Conservation (phyloP, 1,140 invertebrate genomes). For the Drosophila aff. region DNA sequence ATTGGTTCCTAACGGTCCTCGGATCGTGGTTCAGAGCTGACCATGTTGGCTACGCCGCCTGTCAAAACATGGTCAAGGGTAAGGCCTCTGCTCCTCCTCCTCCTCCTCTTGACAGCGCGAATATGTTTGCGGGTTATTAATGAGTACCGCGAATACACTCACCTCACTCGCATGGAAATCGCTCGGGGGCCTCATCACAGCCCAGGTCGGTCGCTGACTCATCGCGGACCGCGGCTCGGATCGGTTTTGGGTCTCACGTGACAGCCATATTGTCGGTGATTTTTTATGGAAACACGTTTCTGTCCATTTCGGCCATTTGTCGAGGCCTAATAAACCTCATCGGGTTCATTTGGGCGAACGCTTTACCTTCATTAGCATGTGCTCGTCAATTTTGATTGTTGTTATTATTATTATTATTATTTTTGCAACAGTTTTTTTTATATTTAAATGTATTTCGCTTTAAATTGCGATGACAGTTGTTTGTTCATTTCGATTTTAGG, state of each 20-base stretch:
- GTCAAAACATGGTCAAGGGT: slow-evolving; percentile 78
- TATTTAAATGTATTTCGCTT: slow-evolving; percentile 24
- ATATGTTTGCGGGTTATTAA: slow-evolving; percentile 39
- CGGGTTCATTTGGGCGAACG: slow-evolving; percentile 46
- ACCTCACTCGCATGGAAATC: slow-evolving; percentile 10
- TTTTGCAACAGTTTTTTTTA: slow-evolving; percentile 49
- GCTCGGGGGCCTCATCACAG: slow-evolving; percentile 29
- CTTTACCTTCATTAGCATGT: slow-evolving; percentile 62
- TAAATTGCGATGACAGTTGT: slow-evolving; percentile 51
- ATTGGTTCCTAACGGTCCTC: slow-evolving; percentile 49
- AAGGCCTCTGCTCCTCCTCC: slow-evolving; percentile 8
- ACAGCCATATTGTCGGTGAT: slow-evolving; percentile 45
- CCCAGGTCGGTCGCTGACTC: slow-evolving; percentile 30
- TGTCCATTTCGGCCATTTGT: slow-evolving; percentile 33
- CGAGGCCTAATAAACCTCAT: slow-evolving; percentile 63
- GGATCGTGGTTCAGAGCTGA: background rate
- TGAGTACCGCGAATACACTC: slow-evolving; percentile 31
- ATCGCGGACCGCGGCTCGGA: slow-evolving; percentile 15
- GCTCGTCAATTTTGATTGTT: slow-evolving; percentile 51
- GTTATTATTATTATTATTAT: slow-evolving; percentile 26
- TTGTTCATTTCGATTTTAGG: slow-evolving; percentile 4
- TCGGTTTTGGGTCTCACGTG: slow-evolving; percentile 44
- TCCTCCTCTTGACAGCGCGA: slow-evolving; percentile 12
- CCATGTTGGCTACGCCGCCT: slow-evolving; percentile 32
- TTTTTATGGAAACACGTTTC: slow-evolving; percentile 60